phyloP scores from a whole-genome alignment of 2,113 vertebrate species.

The Phainopepla nitens region DNA sequence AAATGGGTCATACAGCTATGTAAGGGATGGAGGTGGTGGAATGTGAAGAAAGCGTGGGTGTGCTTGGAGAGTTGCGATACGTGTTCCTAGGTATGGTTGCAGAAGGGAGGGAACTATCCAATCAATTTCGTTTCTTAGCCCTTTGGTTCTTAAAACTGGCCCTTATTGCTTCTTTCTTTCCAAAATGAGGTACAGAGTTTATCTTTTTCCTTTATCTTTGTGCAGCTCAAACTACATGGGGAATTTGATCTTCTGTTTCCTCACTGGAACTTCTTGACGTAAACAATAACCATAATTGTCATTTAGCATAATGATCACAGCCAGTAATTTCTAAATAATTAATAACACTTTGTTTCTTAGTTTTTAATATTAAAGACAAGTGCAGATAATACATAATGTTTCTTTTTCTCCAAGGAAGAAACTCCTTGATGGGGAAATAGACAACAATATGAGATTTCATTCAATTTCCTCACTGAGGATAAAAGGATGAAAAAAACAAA shows the following conservation, averaged over 20 bases:
- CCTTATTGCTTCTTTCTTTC: not conserved
- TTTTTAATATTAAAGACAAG: slow-evolving; percentile 32
- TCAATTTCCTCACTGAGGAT: not conserved
- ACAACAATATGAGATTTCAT: not conserved
- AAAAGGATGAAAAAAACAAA: not conserved
- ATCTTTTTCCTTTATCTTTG: not conserved
- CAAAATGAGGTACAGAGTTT: not conserved
- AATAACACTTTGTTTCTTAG: slow-evolving; percentile 1
- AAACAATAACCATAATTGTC: not conserved
- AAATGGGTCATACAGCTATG: not conserved
- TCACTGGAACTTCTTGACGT: not conserved
- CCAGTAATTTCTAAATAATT: slow-evolving; percentile 41
- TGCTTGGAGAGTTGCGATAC: not conserved
- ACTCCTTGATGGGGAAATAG: not conserved
- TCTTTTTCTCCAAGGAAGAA: not conserved
- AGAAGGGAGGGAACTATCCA: not conserved
- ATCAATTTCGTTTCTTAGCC: not conserved
- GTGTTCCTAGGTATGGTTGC: not conserved
- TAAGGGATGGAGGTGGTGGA: not conserved
- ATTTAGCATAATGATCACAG: slow-evolving; percentile 26
- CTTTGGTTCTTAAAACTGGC: not conserved
- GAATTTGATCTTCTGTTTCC: not conserved
- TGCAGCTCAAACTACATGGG: not conserved
- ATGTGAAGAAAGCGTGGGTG: not conserved
- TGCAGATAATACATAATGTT: not conserved